phyloP scores from a whole-genome alignment of 2,797 vertebrate species.

The Pantherophis alleghaniensis region DNA sequence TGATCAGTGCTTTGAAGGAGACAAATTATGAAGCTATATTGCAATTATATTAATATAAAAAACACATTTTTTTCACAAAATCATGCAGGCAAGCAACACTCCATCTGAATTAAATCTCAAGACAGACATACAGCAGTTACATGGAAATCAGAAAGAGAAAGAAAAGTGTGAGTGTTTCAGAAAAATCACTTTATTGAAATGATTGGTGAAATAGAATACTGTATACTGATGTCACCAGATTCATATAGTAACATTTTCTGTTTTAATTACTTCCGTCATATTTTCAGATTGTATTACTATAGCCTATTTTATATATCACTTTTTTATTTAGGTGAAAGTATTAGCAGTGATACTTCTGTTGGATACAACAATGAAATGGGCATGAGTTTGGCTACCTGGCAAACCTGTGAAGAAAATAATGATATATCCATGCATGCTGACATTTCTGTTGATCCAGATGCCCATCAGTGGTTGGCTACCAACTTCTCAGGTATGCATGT shows the following conservation, averaged over 20 bases:
- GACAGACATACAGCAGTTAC: slow-evolving; percentile 70
- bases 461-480: slow-evolving; percentile 80
- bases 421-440: slow-evolving; percentile 83
- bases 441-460: slow-evolving; percentile 77
- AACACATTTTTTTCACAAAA: not conserved
- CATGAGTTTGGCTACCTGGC: slow-evolving; percentile 77
- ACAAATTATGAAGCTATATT: not conserved
- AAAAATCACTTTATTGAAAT: not conserved
- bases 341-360: slow-evolving; percentile 85
- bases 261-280: not conserved
- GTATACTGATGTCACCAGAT: rapidly evolving
- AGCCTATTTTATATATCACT: slow-evolving; percentile 9
- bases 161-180: slow-evolving; percentile 83
- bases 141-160: slow-evolving; percentile 71
- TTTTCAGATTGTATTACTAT: slow-evolving; percentile 1
- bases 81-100: slow-evolving; percentile 82
- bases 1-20: not conserved
- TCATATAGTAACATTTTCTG: not conserved
- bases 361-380: slow-evolving; percentile 84
- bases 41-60: not conserved
- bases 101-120: slow-evolving; percentile 82
- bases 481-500: slow-evolving; percentile 84
- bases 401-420: slow-evolving; percentile 83
- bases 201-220: rapidly evolving
- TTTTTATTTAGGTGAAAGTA: slow-evolving; percentile 82